Evolutionary conservation across 2,888 invertebrate species (phyloP).

Genomic region (Troilus luridus): DNA sequence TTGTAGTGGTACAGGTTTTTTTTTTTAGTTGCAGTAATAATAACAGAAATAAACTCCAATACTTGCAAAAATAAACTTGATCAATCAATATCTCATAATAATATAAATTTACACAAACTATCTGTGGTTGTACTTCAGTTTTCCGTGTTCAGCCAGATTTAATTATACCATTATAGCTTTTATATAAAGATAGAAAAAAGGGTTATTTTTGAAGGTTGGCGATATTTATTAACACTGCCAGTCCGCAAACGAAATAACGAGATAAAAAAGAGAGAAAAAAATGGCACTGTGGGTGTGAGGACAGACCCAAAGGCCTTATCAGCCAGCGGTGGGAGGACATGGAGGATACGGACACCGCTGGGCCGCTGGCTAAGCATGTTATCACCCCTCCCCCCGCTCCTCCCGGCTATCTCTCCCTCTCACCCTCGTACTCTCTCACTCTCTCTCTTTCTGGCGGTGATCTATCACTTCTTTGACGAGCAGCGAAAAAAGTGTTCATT

Average conservation of each 20-base stretch:
- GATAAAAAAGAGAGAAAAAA: background rate
- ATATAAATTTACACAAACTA: too few relatives aligned
- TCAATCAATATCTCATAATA: too few relatives aligned
- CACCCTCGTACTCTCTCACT: background rate
- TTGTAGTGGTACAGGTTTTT: too few relatives aligned
- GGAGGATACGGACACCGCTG: background rate
- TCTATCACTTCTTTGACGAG: background rate
- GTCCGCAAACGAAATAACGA: background rate
- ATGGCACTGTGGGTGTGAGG: background rate
- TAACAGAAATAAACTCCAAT: too few relatives aligned
- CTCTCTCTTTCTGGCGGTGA: background rate
- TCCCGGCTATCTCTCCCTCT: background rate
- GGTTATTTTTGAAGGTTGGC: too few relatives aligned
- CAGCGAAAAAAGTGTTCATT: background rate
- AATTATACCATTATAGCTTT: too few relatives aligned
- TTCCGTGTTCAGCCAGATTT: too few relatives aligned
- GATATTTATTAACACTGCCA: background rate
- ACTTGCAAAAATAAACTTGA: too few relatives aligned
- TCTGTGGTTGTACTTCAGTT: too few relatives aligned
- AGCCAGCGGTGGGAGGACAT: background rate
- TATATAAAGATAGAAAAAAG: too few relatives aligned
- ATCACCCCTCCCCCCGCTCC: background rate
- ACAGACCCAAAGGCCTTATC: background rate
- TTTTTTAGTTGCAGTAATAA: too few relatives aligned
- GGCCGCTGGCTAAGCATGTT: constrained; percentile 8